A percentile compares a stretch with the other conserved stretches of the same genome.
These are phyloP conservation scores for Cardiocondyla obscurior DNA, from an alignment of 1,140 invertebrate species.

Conservation along the genomic window DNA sequence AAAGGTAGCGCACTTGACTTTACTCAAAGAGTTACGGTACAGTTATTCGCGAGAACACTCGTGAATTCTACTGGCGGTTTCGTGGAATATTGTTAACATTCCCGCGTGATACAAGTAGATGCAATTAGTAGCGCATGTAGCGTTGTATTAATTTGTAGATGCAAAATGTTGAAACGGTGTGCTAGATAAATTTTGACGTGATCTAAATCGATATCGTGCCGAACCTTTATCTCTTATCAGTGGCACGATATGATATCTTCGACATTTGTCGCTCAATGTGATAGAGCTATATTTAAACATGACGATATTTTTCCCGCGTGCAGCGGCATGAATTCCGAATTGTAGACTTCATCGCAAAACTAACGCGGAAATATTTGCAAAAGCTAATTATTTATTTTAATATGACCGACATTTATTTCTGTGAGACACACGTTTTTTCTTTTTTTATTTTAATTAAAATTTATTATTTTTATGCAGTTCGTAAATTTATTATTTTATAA, in stretches of 20 bases:
- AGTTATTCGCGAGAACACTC: background rate
- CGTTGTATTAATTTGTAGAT: background rate
- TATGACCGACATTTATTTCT: background rate
- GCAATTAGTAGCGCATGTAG: background rate
- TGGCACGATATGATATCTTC: background rate
- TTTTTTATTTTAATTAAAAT: background rate
- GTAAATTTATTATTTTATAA: background rate
- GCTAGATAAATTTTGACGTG: background rate
- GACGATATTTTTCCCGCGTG: background rate
- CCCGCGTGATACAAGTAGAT: background rate
- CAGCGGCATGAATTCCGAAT: background rate
- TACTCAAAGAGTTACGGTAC: background rate
- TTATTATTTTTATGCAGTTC: background rate
- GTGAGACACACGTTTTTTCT: background rate
- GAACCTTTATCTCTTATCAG: conserved; percentile 3
- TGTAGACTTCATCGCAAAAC: background rate
- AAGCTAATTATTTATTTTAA: background rate
- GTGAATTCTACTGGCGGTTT: background rate
- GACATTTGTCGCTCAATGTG: background rate
- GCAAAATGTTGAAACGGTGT: background rate
- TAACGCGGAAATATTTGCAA: background rate
- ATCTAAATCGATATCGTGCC: background rate
- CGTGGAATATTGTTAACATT: background rate
- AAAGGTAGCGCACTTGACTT: background rate
- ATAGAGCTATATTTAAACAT: background rate